Evolutionary conservation across 2,888 invertebrate species (phyloP), one percentile per base, ranked within the genome.

Genomic region (Maniola hyperantus): DNA sequence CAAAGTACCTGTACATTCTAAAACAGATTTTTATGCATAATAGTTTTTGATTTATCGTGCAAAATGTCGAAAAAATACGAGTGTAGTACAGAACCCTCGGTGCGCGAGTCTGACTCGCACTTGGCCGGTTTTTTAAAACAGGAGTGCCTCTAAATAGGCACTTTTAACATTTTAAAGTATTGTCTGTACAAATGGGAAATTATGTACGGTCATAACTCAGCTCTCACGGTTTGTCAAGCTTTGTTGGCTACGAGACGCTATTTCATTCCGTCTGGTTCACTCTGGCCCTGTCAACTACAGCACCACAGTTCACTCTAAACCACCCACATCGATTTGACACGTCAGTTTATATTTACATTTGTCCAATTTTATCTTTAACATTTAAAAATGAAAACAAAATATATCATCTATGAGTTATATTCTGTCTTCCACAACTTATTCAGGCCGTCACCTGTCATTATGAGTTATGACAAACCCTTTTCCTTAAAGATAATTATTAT

Each of bases 221-320:
- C 13, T 66, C 51, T 64, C 60, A 61, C 65, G 55, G 58, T 48
- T 51, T 60, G 65, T 51, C 67, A 64, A 50, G 51, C 62, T 64
- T 69, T 67, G 66, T 75, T 76, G 77, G 75, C 79, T 82, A 82
- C 77, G 78, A 18, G 75, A 77, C 78, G 76, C 77, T 79, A 79
- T 78, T 77, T 82, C 78, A 78, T 71, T 79, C 80, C 82, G 79
- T 77, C 74, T 68, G 26, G 26, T 4, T 2, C 26, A 26, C 1
- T 26, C 26, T 4, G 26, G 70, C 67, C 74, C 75, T 77, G 77
- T 75, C 76, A 51, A 76, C 79, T 74, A 76, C 76, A 77, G 77
- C 77, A 80, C 86, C 26, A 26, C 26, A 26, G 26, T 26, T 26
- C 26, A 26, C 26, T 26, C 26, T 26, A 26, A 26, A 26, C 26